Conservation (phyloP, 2,113 vertebrate species). For the Rhinoderma darwinii region DNA sequence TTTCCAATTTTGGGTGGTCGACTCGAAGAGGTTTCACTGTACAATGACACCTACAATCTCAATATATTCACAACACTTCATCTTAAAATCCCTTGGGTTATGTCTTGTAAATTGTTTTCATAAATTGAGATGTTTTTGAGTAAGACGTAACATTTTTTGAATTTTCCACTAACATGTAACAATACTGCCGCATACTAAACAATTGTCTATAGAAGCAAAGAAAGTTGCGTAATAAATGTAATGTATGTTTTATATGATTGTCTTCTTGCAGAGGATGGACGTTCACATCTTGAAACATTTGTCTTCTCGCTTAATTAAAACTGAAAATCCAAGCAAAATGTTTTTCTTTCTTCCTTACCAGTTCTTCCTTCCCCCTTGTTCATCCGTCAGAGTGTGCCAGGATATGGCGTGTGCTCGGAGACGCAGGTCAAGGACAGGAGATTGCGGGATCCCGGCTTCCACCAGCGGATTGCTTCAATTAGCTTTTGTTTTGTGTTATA, state of each 20-base stretch:
- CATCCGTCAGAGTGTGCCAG: not conserved
- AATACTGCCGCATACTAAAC: not conserved
- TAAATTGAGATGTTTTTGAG: too few species aligned
- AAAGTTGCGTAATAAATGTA: not conserved
- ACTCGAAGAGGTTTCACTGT: too few species aligned
- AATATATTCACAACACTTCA: too few species aligned
- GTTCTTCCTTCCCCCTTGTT: constrained; percentile 24
- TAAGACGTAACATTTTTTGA: too few species aligned
- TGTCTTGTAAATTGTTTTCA: too few species aligned
- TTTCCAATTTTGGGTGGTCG: too few species aligned
- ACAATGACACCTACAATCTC: too few species aligned
- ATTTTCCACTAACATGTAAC: not conserved
- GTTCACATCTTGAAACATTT: constrained; percentile 20
- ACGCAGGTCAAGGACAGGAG: constrained; percentile 41
- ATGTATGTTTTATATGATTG: not conserved
- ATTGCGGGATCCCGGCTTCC: not conserved
- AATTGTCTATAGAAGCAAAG: not conserved
- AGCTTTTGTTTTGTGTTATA: constrained; percentile 36
- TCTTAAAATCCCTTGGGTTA: too few species aligned
- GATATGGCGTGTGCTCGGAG: not conserved
- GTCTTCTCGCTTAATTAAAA: constrained; percentile 44
- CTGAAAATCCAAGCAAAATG: constrained; percentile 18
- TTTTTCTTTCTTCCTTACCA: constrained; percentile 24
- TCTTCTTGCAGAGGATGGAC: not conserved
- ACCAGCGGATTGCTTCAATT: constrained; percentile 16